phyloP scores from a whole-genome alignment of 2,888 invertebrate species.

The Eristalinus aeneus region DNA sequence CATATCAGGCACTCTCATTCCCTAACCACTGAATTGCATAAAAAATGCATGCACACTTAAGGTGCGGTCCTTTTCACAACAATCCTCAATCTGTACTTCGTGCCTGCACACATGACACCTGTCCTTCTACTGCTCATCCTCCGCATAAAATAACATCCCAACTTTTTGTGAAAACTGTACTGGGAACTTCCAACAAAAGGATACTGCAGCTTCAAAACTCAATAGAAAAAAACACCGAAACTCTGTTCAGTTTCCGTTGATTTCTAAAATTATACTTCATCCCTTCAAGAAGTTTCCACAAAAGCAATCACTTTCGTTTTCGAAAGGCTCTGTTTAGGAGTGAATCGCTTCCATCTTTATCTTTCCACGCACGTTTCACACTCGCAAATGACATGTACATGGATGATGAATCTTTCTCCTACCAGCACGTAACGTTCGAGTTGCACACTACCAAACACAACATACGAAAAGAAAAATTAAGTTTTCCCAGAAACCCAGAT shows the following conservation, averaged over 20 bases:
- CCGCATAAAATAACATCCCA: background rate
- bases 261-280: conserved; percentile 52
- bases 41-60: no score
- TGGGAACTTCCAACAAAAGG: conserved; percentile 38
- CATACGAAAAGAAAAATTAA: conserved; percentile 38
- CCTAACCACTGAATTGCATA: no score
- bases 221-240: background rate
- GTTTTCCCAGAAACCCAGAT: conserved; percentile 70
- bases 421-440: background rate
- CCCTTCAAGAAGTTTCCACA: conserved; percentile 50
- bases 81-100: background rate
- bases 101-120: background rate
- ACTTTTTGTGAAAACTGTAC: conserved; percentile 58
- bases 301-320: conserved; percentile 66
- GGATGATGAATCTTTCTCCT: background rate
- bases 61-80: no score
- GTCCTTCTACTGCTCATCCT: background rate
- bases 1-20: no score
- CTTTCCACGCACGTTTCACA: background rate
- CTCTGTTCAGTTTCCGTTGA: background rate
- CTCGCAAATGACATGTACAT: background rate
- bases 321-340: conserved; percentile 25
- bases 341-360: conserved; percentile 21
- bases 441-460: background rate
- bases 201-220: conserved; percentile 18